Evolutionary conservation across 2,113 vertebrate species (phyloP).

Genomic region (Grammomys surdaster): DNA sequence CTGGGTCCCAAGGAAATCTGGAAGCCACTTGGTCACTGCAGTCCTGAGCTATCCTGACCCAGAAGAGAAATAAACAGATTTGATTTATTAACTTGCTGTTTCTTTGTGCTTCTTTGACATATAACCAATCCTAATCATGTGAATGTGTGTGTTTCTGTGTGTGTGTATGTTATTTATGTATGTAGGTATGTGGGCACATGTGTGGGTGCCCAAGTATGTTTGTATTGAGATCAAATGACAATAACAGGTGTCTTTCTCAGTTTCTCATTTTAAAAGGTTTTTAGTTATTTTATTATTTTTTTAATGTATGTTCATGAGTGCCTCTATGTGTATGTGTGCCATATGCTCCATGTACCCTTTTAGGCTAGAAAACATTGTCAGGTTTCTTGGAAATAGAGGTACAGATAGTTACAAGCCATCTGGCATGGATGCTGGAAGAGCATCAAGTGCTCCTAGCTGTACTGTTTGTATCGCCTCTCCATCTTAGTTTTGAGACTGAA

Average conservation of each 20-base stretch:
- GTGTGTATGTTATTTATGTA: neutral
- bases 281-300: neutral
- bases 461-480: neutral
- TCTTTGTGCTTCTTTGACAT: conserved; percentile 12
- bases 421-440: neutral
- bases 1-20: neutral
- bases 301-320: neutral
- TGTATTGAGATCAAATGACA: neutral
- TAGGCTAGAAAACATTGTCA: neutral
- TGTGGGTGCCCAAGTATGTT: neutral
- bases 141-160: neutral
- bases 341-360: neutral
- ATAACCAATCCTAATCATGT: neutral
- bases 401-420: neutral
- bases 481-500: neutral
- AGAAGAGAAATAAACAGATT: conserved; percentile 49
- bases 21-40: neutral
- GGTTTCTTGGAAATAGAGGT: neutral
- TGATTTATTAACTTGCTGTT: neutral
- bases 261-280: neutral
- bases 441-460: neutral
- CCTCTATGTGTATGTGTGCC: neutral
- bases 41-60: neutral
- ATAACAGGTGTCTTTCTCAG: neutral
- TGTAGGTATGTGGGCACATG: neutral